A percentile compares a stretch with the other conserved stretches of the same genome.
These are phyloP conservation scores for Esox niger DNA, from an alignment of 2,113 vertebrate genomes.

Conservation along the genomic window DNA sequence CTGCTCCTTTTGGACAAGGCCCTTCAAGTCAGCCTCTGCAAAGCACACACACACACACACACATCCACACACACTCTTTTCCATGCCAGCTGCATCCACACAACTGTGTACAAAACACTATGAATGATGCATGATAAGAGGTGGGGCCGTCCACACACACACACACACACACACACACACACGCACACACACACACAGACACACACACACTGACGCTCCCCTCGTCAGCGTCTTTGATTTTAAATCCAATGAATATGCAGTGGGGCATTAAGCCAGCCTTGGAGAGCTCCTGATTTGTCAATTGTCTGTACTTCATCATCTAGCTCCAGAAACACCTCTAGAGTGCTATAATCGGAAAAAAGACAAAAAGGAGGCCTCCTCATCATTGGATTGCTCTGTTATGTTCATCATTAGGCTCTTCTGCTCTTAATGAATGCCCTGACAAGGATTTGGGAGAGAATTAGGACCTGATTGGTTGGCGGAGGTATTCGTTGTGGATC, in stretches of 20 bases:
- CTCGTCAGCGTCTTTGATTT: constrained; percentile 82
- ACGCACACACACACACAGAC: background rate
- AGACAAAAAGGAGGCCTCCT: constrained; percentile 67
- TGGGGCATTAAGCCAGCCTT: constrained; percentile 60
- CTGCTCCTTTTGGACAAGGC: constrained; percentile 71
- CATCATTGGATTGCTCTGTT: constrained; percentile 68
- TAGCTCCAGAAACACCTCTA: constrained; percentile 77
- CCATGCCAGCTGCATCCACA: constrained; percentile 61
- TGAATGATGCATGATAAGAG: constrained; percentile 80
- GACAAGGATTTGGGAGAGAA: constrained; percentile 69
- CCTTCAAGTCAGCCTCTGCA: constrained; percentile 50
- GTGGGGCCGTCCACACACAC: constrained; percentile 9
- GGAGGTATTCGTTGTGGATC: constrained; percentile 60
- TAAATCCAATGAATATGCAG: constrained; percentile 89
- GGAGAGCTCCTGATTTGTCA: constrained; percentile 83
- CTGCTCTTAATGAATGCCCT: constrained; percentile 75
- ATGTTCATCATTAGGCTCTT: constrained; percentile 77
- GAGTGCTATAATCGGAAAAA: constrained; percentile 74
- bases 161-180: background rate
- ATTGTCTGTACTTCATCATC: constrained; percentile 80
- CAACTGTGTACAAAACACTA: constrained; percentile 64
- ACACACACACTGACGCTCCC: background rate
- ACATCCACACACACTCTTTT: constrained; percentile 35
- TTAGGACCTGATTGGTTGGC: constrained; percentile 62
- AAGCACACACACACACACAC: constrained; percentile 15